phyloP scores from a whole-genome alignment of 2,113 vertebrate species.

The Speoplatyrhinus poulsoni region DNA sequence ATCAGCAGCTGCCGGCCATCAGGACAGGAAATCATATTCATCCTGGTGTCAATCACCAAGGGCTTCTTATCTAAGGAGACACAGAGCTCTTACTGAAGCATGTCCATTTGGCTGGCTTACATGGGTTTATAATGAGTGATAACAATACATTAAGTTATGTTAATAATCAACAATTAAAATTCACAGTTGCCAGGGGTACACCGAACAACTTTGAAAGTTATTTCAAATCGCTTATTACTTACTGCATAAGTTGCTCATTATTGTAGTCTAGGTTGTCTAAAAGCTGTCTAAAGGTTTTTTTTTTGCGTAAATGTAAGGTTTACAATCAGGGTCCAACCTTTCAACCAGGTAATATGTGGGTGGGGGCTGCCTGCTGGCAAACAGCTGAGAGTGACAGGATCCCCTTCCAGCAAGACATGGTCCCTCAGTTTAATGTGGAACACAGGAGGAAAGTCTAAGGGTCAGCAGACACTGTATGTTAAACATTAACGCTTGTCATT shows the following conservation, averaged over 20 bases:
- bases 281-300: too few relatives aligned
- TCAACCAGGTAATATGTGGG: conserved; percentile 90
- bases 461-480: neutral
- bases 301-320: neutral
- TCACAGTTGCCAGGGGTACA: too few relatives aligned
- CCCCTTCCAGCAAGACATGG: conserved; percentile 93
- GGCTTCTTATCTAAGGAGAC: conserved; percentile 84
- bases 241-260: too few relatives aligned
- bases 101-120: neutral
- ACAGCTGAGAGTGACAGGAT: conserved; percentile 93
- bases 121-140: neutral
- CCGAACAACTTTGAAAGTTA: too few relatives aligned
- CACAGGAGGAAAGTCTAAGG: conserved; percentile 91
- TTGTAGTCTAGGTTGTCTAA: too few relatives aligned
- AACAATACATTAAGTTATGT: neutral
- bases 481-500: neutral
- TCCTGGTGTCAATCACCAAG: conserved; percentile 79
- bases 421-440: conserved; percentile 98
- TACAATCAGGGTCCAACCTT: conserved; percentile 76
- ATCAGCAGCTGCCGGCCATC: conserved; percentile 94
- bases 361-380: conserved; percentile 91
- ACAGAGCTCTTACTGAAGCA: neutral
- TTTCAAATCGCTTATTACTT: too few relatives aligned
- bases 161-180: too few relatives aligned
- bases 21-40: conserved; percentile 88